phyloP scores from a whole-genome alignment of 2,888 invertebrate genomes.

The Tipula helvola region DNA sequence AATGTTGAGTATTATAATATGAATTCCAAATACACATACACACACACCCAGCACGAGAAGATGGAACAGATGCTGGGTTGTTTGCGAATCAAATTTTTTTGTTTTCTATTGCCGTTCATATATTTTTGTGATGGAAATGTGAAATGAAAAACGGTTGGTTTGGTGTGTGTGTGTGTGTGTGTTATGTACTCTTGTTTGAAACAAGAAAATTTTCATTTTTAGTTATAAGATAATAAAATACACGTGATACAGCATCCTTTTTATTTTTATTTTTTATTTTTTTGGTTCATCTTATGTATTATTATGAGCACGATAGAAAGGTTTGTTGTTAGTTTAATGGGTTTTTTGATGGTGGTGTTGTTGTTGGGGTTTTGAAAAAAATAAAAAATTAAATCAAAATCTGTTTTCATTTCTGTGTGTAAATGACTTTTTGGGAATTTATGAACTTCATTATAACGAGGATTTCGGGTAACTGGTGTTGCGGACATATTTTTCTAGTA shows the following conservation, averaged over 20 bases:
- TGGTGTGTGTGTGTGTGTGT: background rate
- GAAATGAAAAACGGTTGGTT: conserved; percentile 4
- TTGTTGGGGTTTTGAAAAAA: background rate
- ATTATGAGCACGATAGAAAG: background rate
- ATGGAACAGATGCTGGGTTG: background rate
- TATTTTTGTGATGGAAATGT: background rate
- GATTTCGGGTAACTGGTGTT: background rate
- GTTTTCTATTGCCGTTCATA: background rate
- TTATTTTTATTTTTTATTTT: background rate
- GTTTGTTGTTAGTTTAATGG: background rate
- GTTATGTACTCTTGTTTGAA: background rate
- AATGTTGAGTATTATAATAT: background rate
- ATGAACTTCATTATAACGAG: background rate
- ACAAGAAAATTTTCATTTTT: conserved; percentile 4
- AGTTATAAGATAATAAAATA: background rate
- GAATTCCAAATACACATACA: background rate
- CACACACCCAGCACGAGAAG: background rate
- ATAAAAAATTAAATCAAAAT: background rate
- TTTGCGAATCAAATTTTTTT: background rate
- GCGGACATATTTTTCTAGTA: background rate
- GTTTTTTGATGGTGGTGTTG: background rate
- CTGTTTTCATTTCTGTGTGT: background rate
- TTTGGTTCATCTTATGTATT: background rate
- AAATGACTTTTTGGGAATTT: background rate
- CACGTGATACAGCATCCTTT: background rate